A percentile compares a stretch with the other conserved stretches of the same genome.
Conservation (phyloP, 2,888 invertebrate species). For the Conus canariensis region DNA sequence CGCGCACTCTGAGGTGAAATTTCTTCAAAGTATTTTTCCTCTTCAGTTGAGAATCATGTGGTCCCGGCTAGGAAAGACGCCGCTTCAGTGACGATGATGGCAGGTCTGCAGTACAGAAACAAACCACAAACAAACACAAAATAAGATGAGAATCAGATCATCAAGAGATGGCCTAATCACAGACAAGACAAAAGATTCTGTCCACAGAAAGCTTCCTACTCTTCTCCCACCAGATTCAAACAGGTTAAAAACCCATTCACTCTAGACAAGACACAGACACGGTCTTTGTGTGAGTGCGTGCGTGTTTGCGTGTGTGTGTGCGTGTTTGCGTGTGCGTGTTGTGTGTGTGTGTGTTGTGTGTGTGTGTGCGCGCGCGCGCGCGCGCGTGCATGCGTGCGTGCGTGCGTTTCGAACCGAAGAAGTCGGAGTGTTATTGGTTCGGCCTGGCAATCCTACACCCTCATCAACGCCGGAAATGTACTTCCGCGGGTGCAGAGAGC, state of each 20-base stretch:
- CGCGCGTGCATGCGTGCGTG: background rate
- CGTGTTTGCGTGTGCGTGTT: background rate
- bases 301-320: background rate
- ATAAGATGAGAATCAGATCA: too few species aligned
- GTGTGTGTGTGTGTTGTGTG: background rate
- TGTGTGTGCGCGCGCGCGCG: background rate
- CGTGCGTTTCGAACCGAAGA: too few species aligned
- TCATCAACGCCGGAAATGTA: conserved; percentile 13
- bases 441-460: background rate
- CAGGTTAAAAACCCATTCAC: background rate
- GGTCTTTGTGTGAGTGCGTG: background rate
- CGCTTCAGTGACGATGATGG: too few species aligned
- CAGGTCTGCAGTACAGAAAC: too few species aligned
- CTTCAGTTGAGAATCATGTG: too few species aligned
- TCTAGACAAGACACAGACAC: background rate
- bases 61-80: too few species aligned
- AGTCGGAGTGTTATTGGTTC: background rate
- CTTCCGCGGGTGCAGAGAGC: background rate
- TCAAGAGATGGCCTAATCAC: too few species aligned
- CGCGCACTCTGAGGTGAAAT: too few species aligned
- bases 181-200: too few species aligned
- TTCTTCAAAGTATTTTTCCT: too few species aligned
- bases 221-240: background rate
- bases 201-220: too few species aligned
- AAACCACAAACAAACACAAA: too few species aligned